Evolutionary conservation across 2,113 vertebrate genomes (phyloP).

Genomic region (Solenodon paradoxus): DNA sequence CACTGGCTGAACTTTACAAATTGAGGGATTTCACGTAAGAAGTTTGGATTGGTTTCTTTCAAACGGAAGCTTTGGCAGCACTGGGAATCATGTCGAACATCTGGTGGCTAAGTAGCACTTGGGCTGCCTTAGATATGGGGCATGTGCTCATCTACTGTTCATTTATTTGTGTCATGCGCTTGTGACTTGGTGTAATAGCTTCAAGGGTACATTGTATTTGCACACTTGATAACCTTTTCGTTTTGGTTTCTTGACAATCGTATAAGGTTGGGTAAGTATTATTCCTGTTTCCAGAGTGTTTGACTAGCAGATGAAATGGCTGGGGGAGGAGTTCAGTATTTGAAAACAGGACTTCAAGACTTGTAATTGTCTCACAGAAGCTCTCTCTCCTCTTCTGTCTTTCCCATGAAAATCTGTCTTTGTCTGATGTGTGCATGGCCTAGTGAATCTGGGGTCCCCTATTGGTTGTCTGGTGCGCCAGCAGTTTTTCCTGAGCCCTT

Average conservation of each 20-base stretch:
- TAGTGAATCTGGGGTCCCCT: background rate
- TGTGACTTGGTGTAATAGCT: background rate
- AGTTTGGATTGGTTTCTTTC: background rate
- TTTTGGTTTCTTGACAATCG: background rate
- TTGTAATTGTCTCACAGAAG: background rate
- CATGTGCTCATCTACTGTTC: background rate
- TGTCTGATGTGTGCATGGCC: background rate
- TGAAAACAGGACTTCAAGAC: background rate
- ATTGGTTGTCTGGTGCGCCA: background rate
- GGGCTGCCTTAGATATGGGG: background rate
- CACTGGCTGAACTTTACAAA: background rate
- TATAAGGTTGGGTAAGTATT: background rate
- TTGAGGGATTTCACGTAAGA: background rate
- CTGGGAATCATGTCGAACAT: background rate
- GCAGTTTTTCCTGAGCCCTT: background rate
- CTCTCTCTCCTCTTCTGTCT: background rate
- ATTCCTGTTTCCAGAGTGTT: background rate
- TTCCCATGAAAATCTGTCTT: background rate
- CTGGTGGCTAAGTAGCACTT: background rate
- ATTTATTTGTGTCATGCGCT: background rate
- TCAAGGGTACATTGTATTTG: background rate
- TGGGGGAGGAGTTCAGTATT: background rate
- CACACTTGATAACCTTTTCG: background rate
- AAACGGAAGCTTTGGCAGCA: background rate
- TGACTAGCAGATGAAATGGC: background rate